phyloP scores from a whole-genome alignment of 2,888 invertebrate species.

The Ormyrus pomaceus region DNA sequence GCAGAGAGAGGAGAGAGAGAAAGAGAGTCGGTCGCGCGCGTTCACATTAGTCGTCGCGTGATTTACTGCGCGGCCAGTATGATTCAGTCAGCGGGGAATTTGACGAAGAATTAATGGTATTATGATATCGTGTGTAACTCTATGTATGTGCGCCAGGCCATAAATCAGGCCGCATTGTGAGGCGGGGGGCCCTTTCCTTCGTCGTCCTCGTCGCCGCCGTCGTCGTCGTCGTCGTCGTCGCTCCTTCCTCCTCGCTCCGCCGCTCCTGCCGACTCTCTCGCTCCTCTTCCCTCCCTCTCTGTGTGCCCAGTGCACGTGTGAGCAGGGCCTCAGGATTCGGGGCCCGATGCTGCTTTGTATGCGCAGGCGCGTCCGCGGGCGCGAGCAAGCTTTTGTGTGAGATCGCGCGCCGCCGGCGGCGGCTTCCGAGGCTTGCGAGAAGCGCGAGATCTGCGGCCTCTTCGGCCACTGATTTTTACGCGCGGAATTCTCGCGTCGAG shows the following conservation, averaged over 20 bases:
- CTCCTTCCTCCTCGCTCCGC: slow-evolving; percentile 72
- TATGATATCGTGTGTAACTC: slow-evolving; percentile 76
- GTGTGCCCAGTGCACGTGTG: neutral
- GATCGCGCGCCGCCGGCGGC: neutral
- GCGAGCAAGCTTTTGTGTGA: slow-evolving; percentile 37
- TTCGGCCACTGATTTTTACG: slow-evolving; percentile 18
- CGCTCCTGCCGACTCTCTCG: neutral
- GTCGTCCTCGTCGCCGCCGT: slow-evolving; percentile 14
- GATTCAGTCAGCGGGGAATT: slow-evolving; percentile 76
- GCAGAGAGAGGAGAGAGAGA: slow-evolving; percentile 45
- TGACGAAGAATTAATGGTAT: slow-evolving; percentile 76
- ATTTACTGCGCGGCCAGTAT: slow-evolving; percentile 73
- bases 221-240: slow-evolving; percentile 50
- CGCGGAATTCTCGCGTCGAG: neutral
- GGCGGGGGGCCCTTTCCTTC: slow-evolving; percentile 68
- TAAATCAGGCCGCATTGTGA: slow-evolving; percentile 74
- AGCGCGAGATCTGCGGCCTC: neutral
- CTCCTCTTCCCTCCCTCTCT: neutral
- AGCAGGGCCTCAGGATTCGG: slow-evolving; percentile 10
- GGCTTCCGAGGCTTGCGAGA: neutral
- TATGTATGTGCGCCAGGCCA: slow-evolving; percentile 74
- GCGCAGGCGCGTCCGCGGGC: neutral
- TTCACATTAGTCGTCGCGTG: slow-evolving; percentile 74
- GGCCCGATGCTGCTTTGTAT: neutral
- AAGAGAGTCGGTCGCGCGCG: slow-evolving; percentile 61